Base-by-base conservation (phyloP, 2,797 vertebrate genomes). In the Pteronotus mesoamericanus region DNA sequence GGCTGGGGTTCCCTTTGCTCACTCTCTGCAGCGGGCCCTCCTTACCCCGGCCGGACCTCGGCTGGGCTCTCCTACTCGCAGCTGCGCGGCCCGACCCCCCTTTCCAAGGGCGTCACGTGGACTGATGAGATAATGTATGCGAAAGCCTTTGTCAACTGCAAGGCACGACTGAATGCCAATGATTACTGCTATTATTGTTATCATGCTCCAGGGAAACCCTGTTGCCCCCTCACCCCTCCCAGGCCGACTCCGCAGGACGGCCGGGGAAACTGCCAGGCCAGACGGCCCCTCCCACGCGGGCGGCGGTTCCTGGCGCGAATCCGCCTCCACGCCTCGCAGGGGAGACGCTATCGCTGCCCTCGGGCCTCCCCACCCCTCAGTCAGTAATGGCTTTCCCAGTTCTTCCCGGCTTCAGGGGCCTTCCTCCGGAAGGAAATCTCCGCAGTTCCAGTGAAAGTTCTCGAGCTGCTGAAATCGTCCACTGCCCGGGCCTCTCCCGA, bases 341-440 rank as follows among this genome's bases (percentile, higher is more conserved):
- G 57, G 82, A 34, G 75, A 26, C 32, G 10, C 85, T 46, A 16
- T 6, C 15, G 71, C 64, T 37, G 3, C 64, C 61, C 59, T n/a
- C 29, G 2, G 10, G 26, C 57, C 15, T 9, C 29, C 10, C 79
- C 90, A 19, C 16, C 22, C 18, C 9, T 32, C 15, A 3, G 57
- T 61, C 59, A 1, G 53, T 96, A 89, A 96, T 96, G 95, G 55
- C 83, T 97, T 95, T 97, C 88, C 96, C 96, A 94, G 96, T 34
- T 88, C 96, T 95, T 96, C 91, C 96, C 78, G 96, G 84, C 86
- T 89, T 80, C 83, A 4, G 53, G 66, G 37, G 32, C 57, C 93
- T 94, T 86, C 91, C 95, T 95, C 92, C 92, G 94, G 96, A 97
- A 97, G 97, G 96, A 97, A 97, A 90, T 83, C 91, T 94, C 91